Percentiles rank a stretch among this genome's conserved stretches.
Conservation (phyloP, 30 jellyfish, hydroid and myxozoan genomes). For the Hydractinia echinata region DNA sequence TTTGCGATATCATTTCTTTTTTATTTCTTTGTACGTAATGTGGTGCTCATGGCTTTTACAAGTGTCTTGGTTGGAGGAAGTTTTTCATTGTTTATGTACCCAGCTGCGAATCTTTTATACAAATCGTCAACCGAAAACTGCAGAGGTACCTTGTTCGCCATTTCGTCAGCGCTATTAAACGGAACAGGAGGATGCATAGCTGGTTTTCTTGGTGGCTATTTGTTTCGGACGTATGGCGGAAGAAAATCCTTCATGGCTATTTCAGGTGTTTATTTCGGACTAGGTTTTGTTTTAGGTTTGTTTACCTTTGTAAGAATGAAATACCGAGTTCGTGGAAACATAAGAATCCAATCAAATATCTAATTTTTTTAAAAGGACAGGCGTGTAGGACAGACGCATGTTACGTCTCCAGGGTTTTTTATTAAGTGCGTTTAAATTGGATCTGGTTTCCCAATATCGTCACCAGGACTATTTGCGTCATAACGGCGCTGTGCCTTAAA, state of each 20-base stretch:
- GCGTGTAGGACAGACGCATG: too few relatives aligned
- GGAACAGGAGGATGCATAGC: constrained; percentile 13
- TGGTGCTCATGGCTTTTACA: background rate
- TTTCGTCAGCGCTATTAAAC: constrained; percentile 9
- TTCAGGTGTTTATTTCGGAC: background rate
- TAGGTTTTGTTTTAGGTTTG: background rate
- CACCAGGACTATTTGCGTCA: too few relatives aligned
- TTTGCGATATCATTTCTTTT: constrained; percentile 7
- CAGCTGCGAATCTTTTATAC: background rate
- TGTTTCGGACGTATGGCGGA: background rate
- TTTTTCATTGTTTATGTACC: background rate
- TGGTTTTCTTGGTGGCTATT: background rate
- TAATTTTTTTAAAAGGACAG: too few relatives aligned
- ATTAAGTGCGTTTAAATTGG: too few relatives aligned
- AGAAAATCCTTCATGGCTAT: background rate
- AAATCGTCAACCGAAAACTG: background rate
- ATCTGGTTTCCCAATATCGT: too few relatives aligned
- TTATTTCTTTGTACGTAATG: background rate
- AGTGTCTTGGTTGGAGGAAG: background rate
- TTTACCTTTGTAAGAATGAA: background rate
- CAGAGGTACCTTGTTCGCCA: constrained; percentile 15
- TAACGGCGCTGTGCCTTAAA: too few relatives aligned
- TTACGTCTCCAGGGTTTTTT: too few relatives aligned
- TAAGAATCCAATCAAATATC: too few relatives aligned
- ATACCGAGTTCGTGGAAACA: background rate